Base-by-base conservation (phyloP, 2,113 vertebrate species). In the Microcebus griseorufus region DNA sequence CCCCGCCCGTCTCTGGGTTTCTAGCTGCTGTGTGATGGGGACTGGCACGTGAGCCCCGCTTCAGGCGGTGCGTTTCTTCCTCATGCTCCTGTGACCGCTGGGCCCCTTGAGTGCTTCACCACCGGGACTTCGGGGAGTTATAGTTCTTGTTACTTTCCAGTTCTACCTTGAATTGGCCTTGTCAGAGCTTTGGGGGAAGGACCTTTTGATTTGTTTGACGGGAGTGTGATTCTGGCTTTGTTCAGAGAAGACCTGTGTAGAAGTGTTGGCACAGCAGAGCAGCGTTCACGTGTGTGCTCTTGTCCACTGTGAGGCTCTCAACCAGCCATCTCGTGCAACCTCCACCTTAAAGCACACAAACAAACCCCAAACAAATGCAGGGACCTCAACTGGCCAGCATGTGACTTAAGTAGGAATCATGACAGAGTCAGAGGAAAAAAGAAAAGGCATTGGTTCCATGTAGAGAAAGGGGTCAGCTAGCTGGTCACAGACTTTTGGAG, bases 271-370 rank as follows among this genome's bases (percentile, higher is more conserved):
- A 12, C 27, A 25, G 72, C 20, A 62, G 42, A 73, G 23, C 9
- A 18, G 34, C 2, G 0, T 58, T 9, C 6, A 8, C 1, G 0
- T 9, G 60, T 73, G 65, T 10, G 3, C 53, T 9, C 32, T 32
- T 20, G 58, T 58, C 48, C 32, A 18, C 39, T 3, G 22, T 9
- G 6, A 3, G 32, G 27, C n/a, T 14, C 58, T 34, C 5, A 65
- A 9, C 11, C 51, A 51, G 51, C 39, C n/a, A 23, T 17, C 69
- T 80, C 76, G 2, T 23, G 17, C 55, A 25, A 34, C 9, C 6
- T 14, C 39, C 12, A 14, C 6, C 45, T 25, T 22, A 13, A 79
- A 45, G 22, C 34, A 53, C 65, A 37, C 25, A 78, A 17, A 51
- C 64, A 73, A 72, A 18, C 12, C 10, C 34, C 22, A 11, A 23